Percentiles rank a stretch among this genome's conserved stretches.
Evolutionary conservation across 37 sponge, comb jelly and placozoan species (phyloP).

Genomic region (Oscarella lobularis): DNA sequence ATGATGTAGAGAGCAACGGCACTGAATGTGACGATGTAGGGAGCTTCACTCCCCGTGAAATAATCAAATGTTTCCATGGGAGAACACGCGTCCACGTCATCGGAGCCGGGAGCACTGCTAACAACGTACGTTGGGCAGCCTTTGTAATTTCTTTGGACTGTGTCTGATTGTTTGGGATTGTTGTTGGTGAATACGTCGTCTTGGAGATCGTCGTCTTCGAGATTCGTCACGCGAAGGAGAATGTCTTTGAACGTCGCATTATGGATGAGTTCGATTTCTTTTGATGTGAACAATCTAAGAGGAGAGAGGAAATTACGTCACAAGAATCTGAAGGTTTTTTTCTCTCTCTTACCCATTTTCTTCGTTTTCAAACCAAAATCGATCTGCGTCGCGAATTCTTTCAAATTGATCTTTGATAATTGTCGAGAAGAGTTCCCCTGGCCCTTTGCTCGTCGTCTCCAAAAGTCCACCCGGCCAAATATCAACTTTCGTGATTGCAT

Average conservation of each 20-base stretch:
- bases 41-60: background rate
- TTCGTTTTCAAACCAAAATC: conserved; percentile 92
- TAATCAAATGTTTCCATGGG: conserved; percentile 52
- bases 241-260: conserved; percentile 39
- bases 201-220: background rate
- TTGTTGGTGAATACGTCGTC: background rate
- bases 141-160: background rate
- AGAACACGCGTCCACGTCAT: conserved; percentile 19
- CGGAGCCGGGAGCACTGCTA: background rate
- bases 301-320: background rate
- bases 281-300: conserved; percentile 43
- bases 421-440: conserved; percentile 74
- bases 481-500: conserved; percentile 16
- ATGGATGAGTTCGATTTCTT: conserved; percentile 46
- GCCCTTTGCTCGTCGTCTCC: conserved; percentile 68
- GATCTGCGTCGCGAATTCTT: conserved; percentile 75
- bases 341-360: conserved; percentile 6
- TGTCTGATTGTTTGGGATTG: background rate
- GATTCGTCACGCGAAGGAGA: conserved; percentile 2
- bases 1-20: conserved; percentile 24
- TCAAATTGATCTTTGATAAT: conserved; percentile 86
- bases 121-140: background rate
- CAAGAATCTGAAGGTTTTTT: background rate
- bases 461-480: conserved; percentile 84
- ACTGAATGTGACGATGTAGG: background rate